phyloP scores from a whole-genome alignment of 1,140 invertebrate species.

The Trigoniulus corallinus region DNA sequence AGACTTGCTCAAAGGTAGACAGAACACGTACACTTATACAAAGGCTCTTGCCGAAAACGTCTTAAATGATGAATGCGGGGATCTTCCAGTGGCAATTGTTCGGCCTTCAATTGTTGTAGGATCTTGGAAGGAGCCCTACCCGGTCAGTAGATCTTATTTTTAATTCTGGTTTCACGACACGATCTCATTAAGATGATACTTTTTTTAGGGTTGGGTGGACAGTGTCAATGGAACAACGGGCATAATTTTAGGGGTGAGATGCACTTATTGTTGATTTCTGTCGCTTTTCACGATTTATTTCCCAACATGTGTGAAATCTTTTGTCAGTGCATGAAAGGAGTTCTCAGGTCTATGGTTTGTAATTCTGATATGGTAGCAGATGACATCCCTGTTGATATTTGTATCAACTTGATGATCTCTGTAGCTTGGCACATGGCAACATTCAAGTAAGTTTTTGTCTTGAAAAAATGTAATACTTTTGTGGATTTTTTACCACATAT shows the following conservation, averaged over 20 bases:
- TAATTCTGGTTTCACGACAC: background rate
- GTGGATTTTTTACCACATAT: background rate
- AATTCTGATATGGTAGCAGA: conserved; percentile 60
- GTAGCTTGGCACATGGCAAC: conserved; percentile 55
- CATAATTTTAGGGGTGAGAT: conserved; percentile 65
- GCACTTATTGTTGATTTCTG: background rate
- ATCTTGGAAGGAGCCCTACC: conserved; percentile 77
- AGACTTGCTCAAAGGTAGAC: conserved; percentile 50
- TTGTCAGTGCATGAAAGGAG: conserved; percentile 53
- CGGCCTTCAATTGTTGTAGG: conserved; percentile 58
- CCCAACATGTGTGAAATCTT: too few species aligned
- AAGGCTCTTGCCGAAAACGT: conserved; percentile 66
- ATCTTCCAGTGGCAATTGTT: conserved; percentile 46
- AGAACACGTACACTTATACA: conserved; percentile 75
- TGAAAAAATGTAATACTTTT: too few species aligned
- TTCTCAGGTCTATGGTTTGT: conserved; percentile 66
- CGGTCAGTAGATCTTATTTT: conserved; percentile 20
- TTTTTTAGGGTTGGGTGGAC: conserved; percentile 80
- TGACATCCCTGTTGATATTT: conserved; percentile 86
- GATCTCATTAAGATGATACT: background rate
- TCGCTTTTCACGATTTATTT: too few species aligned
- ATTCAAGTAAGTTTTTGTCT: conserved; percentile 26
- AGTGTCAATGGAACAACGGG: conserved; percentile 95
- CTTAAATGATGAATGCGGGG: conserved; percentile 47
- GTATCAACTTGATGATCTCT: conserved; percentile 68